Base-by-base conservation (phyloP, 2,888 invertebrate species). In the Mesorhabditis spiculigera region DNA sequence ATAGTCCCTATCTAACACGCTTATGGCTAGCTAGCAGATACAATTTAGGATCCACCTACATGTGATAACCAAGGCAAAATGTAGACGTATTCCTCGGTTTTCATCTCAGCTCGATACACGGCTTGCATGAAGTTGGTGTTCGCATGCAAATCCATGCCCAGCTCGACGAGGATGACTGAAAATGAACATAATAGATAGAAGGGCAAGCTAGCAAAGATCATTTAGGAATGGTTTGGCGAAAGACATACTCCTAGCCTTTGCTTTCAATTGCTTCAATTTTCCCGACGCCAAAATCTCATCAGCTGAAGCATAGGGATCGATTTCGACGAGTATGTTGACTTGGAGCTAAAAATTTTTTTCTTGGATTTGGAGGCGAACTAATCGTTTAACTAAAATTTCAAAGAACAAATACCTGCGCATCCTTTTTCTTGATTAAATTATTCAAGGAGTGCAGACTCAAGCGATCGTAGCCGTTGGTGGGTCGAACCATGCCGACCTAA, bases 21-120 rank as follows among this genome's bases (percentile, higher is more conserved):
- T 50, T 50, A 28, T 43, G n/a, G 63, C 13, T 64, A 10, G 42
- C 10, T 5, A 28, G 28, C 28, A 28, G 28, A 28, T 28, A 28
- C 28, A 28, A 28, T 28, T n/a, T 28, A 28, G 62, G 10, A 45
- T 5, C 16, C 65, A 64, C 73, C 71, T 73, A 84, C 84, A 70
- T 84, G 84, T 16, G 82, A 78, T 42, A 85, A 71, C 84, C 84
- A 84, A 0, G 84, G 84, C 28, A 84, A 67, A 45, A 84, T 76
- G 70, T 82, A 84, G 10, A 84, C 84, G 73, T 74, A 84, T 50
- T 84, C 85, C 43, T 78, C 76, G 42, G 73, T 77, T 71, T 84
- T 84, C 74, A 85, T 78, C 43, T 73, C 68, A 5, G 77, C 68
- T 65, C 81, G 72, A 58, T 77, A 75, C 5, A 76, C 73, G 5